Percentiles rank a stretch among this genome's conserved stretches.
These are phyloP conservation scores for Echeneis naucrates DNA, from an alignment of 2,797 vertebrate species.

Conservation along the genomic window DNA sequence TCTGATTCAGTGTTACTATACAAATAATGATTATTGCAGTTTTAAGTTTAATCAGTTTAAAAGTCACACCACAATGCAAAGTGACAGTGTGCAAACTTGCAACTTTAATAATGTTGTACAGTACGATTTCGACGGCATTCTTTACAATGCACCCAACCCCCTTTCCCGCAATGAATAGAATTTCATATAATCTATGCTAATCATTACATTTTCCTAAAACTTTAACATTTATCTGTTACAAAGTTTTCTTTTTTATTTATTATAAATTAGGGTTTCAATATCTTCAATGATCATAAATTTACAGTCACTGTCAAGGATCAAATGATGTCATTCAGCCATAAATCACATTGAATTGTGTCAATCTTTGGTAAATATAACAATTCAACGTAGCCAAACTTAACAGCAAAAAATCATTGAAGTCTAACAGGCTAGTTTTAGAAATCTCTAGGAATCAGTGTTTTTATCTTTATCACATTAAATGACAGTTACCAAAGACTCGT, in stretches of 20 bases:
- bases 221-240: conserved; percentile 70
- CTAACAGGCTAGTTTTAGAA: conserved; percentile 37
- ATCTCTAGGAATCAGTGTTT: conserved; percentile 14
- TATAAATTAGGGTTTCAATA: conserved; percentile 44
- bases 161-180: conserved; percentile 75
- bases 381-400: conserved; percentile 61
- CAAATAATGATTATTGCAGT: background rate
- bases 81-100: conserved; percentile 81
- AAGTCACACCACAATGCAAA: conserved; percentile 37
- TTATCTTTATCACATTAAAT: conserved; percentile 32
- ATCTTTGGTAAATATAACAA: conserved; percentile 66
- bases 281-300: conserved; percentile 59
- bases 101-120: conserved; percentile 83
- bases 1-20: background rate
- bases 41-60: background rate
- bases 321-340: conserved; percentile 51
- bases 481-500: conserved; percentile 39
- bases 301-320: conserved; percentile 59
- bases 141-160: conserved; percentile 70
- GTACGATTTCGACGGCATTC: conserved; percentile 80
- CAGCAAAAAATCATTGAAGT: conserved; percentile 37
- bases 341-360: conserved; percentile 66
- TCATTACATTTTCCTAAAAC: conserved; percentile 59
- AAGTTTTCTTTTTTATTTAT: conserved; percentile 45
- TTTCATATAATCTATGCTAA: conserved; percentile 71